phyloP scores from a whole-genome alignment of 1,140 invertebrate species.

The Drosophila kohkoa region DNA sequence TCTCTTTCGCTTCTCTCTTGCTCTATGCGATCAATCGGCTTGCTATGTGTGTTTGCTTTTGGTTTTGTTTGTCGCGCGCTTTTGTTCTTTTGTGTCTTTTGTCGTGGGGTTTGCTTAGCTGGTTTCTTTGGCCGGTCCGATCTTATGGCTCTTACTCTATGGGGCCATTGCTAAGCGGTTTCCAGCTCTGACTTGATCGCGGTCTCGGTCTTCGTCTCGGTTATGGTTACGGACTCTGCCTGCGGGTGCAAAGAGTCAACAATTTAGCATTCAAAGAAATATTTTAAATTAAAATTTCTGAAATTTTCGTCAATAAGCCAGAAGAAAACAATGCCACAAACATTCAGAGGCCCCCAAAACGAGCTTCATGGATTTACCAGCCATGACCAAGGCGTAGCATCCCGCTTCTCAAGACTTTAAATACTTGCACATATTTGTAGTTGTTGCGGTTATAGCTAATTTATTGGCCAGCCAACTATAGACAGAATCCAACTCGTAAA shows the following conservation, averaged over 20 bases:
- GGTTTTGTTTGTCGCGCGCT: slow-evolving; percentile 80
- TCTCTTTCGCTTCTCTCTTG: slow-evolving; percentile 13
- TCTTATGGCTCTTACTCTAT: slow-evolving; percentile 26
- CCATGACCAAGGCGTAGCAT: neutral
- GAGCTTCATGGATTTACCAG: slow-evolving; percentile 32
- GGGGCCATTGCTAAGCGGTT: slow-evolving; percentile 32
- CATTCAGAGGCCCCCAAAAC: slow-evolving; percentile 21
- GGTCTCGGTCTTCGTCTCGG: too few relatives aligned
- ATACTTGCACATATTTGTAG: slow-evolving; percentile 73
- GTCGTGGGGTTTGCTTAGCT: slow-evolving; percentile 79
- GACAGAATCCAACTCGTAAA: slow-evolving; percentile 1
- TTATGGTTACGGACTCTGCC: slow-evolving; percentile 14
- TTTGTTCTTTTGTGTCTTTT: slow-evolving; percentile 78
- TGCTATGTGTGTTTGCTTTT: slow-evolving; percentile 66
- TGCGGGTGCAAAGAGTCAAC: slow-evolving; percentile 79
- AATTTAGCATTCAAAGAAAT: slow-evolving; percentile 85
- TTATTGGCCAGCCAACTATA: slow-evolving; percentile 46
- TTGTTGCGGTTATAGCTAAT: slow-evolving; percentile 54
- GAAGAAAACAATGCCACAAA: slow-evolving; percentile 65
- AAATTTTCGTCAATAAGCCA: slow-evolving; percentile 83
- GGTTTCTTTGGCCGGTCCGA: slow-evolving; percentile 52
- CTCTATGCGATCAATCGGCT: slow-evolving; percentile 21
- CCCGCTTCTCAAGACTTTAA: slow-evolving; percentile 51
- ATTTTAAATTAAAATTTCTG: slow-evolving; percentile 85
- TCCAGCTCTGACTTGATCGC: slow-evolving; percentile 8